A percentile compares a stretch with the other conserved stretches of the same genome.
phyloP scores from a whole-genome alignment of 2,888 invertebrate species.

The Eupithecia dodoneata region DNA sequence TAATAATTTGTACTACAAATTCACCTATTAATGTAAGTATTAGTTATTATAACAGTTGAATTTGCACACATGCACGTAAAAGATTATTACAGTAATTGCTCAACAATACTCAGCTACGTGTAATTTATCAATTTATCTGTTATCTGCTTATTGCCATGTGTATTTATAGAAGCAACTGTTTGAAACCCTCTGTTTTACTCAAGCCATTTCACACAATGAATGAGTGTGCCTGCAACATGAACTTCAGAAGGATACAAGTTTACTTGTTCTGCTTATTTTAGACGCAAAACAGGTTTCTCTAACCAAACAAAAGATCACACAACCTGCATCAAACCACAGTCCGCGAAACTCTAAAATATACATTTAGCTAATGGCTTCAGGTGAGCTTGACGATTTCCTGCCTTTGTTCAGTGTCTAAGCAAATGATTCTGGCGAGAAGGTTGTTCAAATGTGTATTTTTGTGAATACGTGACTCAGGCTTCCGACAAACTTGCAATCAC shows the following conservation, averaged over 20 bases:
- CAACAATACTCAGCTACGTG: neutral
- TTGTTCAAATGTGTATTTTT: slow-evolving; percentile 17
- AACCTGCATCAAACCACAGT: slow-evolving; percentile 36
- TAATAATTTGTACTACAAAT: neutral
- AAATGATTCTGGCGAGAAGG: slow-evolving; percentile 29
- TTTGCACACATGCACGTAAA: neutral
- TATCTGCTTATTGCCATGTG: neutral
- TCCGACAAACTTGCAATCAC: slow-evolving; percentile 28
- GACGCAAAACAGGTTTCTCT: slow-evolving; percentile 28
- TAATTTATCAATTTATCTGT: neutral
- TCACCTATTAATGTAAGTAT: neutral
- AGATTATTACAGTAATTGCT: neutral
- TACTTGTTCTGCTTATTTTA: slow-evolving; percentile 23
- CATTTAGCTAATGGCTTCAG: slow-evolving; percentile 35
- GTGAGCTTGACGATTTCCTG: slow-evolving; percentile 40
- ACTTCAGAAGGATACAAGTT: slow-evolving; percentile 25
- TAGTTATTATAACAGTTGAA: neutral
- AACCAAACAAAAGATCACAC: slow-evolving; percentile 34
- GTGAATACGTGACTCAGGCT: slow-evolving; percentile 69
- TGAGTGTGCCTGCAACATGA: slow-evolving; percentile 9
- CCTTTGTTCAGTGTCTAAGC: slow-evolving; percentile 45
- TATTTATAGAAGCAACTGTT: neutral
- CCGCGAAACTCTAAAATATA: slow-evolving; percentile 29
- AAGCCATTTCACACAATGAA: neutral
- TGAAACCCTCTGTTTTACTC: neutral